phyloP scores from a whole-genome alignment of 2,113 vertebrate species.

The Galbula dea region DNA sequence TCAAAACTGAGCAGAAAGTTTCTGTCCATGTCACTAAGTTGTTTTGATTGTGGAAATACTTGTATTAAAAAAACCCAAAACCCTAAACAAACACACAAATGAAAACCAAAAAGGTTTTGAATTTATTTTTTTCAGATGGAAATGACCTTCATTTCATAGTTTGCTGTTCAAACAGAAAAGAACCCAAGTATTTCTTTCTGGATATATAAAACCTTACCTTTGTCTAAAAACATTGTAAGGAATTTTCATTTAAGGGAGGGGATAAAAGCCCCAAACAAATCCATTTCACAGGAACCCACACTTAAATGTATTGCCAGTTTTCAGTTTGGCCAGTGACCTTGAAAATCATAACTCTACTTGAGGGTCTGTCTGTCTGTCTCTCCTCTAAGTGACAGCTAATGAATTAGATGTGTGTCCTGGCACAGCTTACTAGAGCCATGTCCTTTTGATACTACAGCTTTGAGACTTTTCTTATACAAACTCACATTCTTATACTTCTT shows the following conservation, averaged over 20 bases:
- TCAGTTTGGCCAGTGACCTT: conserved; percentile 22
- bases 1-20: not conserved
- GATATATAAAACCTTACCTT: not conserved
- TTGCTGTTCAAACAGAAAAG: not conserved
- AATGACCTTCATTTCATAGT: not conserved
- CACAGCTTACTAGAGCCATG: not conserved
- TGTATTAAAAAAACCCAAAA: not conserved
- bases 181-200: not conserved
- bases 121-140: not conserved
- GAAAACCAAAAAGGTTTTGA: not conserved
- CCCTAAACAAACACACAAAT: not conserved
- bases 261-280: conserved; percentile 24
- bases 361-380: conserved; percentile 2
- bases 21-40: not conserved
- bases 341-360: conserved; percentile 35
- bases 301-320: not conserved
- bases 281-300: conserved; percentile 3
- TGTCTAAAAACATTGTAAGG: not conserved
- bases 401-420: conserved; percentile 34
- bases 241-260: not conserved
- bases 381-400: conserved; percentile 33
- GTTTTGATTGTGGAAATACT: not conserved
- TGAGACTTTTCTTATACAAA: not conserved
- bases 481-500: not conserved
- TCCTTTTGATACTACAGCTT: not conserved